Base-by-base conservation (phyloP, 1,140 invertebrate genomes). In the Stenopsyche tienmushanensis region DNA sequence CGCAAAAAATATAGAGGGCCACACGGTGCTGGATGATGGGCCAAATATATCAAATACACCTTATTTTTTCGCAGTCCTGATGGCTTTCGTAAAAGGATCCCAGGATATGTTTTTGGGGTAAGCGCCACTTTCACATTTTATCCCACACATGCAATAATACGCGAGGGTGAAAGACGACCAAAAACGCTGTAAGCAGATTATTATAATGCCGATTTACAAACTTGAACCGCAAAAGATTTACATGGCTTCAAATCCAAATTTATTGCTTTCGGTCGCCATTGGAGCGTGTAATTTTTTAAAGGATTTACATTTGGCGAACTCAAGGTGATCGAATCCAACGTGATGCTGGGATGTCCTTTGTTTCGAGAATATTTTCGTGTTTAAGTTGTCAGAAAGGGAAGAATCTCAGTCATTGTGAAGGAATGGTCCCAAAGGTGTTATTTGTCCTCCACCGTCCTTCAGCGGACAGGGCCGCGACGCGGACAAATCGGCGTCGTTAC, bases 11-110 rank as follows among this genome's bases (percentile, higher is more conserved):
- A 55, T 15, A 23, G 52, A 23, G 17, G 62, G 29, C 17, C 47
- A 50, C 45, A 20, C 15, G 21, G 42, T 25, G 62, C 20, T 15
- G 20, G 34, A 18, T 64, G 50, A 55, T 64, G 17, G 62, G 29
- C 52, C 50, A 55, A 55, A 64, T 64, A 55, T 64, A 64, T 64
- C 62, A 64, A 64, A 55, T 26, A 54, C 39, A 64, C 62, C 62
- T 64, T 64, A 64, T 55, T 64, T 64, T 64, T 47, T 57, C 18
- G 8, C 17, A 47, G 44, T 20, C 34, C n/a, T 39, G 34, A 39
- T 39, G 34, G 34, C 34, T 39, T 39, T 39, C n/a, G n/a, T n/a
- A n/a, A n/a, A 39, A n/a, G 34, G 34, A 39, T n/a, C 34, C n/a
- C n/a, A n/a, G n/a, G n/a, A n/a, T n/a, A n/a, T n/a, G n/a, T n/a